Base-by-base conservation (phyloP, 2,888 invertebrate genomes). In the Hofmannophila pseudospretella region DNA sequence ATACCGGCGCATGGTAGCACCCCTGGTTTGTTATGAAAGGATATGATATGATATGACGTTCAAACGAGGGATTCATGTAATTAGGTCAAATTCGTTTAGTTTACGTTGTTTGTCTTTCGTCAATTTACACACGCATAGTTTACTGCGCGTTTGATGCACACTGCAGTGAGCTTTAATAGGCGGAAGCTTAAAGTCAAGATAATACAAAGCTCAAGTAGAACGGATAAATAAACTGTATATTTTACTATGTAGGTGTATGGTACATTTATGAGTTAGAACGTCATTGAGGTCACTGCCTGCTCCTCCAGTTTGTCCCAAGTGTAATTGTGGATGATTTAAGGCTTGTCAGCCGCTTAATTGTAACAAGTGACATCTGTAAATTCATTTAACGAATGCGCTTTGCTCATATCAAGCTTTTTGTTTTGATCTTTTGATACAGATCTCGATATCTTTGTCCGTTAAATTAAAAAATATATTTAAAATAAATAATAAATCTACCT, bases 311-410 rank as follows among this genome's bases (percentile, higher is more conserved):
- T 9, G 12, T 12, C 23, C 16, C 28, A 27, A 36, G 13, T 25
- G 27, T 35, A 34, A 45, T 47, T 42, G 38, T 39, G 39, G 41
- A 31, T 38, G 36, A 39, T 38, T 32, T 32, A 29, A 38, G 34
- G 28, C 37, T 38, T 35, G 34, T 43, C 43, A 34, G 32, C 36
- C 38, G 33, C 36, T 43, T 49, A 41, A 49, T 43, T 45, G 48
- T 45, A 27, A 32, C 47, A 45, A 45, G 34, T 42, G 39, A 42
- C 47, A 45, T 43, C 43, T 49, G 47, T 42, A 42, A 42, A 41
- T 32, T 46, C 43, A 36, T 42, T 48, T 45, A 35, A 27, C 34
- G 26, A 28, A 40, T 28, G 32, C 36, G 33, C 34, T 39, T 19
- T 27, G 32, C n/a, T n/a, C n/a, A n/a, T 13, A 26, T 27, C 13